phyloP scores from a whole-genome alignment of 1,140 invertebrate species.

The Euglossa dilemma region DNA sequence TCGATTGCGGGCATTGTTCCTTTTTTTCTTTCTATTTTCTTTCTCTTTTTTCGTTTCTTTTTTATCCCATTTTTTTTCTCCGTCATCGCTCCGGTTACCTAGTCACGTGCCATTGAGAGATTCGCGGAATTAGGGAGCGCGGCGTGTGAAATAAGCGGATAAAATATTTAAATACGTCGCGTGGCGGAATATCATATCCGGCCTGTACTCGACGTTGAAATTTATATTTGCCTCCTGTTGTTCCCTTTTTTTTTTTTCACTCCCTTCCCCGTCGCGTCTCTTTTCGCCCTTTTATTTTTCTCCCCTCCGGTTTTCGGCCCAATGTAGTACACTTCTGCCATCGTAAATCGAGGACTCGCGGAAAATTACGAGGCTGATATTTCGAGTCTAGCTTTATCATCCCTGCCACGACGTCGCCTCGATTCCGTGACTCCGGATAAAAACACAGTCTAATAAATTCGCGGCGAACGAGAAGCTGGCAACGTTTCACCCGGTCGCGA shows the following conservation, averaged over 20 bases:
- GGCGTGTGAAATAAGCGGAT: neutral
- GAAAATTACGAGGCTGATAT: neutral
- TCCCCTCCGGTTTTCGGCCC: too few relatives aligned
- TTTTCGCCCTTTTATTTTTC: neutral
- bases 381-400: neutral
- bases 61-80: too few relatives aligned
- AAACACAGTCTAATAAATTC: conserved; percentile 24
- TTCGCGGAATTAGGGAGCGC: conserved; percentile 1
- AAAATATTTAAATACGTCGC: neutral
- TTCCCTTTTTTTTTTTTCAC: too few relatives aligned
- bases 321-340: neutral
- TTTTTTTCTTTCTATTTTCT: conserved; percentile 9
- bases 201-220: neutral
- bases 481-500: neutral
- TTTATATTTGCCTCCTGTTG: neutral
- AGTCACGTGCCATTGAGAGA: conserved; percentile 29
- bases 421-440: conserved; percentile 8
- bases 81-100: neutral
- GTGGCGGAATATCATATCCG: neutral
- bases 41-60: too few relatives aligned
- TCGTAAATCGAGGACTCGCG: neutral
- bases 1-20: conserved; percentile 39
- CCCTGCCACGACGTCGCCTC: neutral
- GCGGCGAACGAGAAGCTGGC: neutral
- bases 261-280: accelerated